Percentiles rank a stretch among this genome's conserved stretches.
These are phyloP conservation scores for Caenorhabditis sp. DNA, from an alignment of 2,888 invertebrate genomes.

Conservation along the genomic window DNA sequence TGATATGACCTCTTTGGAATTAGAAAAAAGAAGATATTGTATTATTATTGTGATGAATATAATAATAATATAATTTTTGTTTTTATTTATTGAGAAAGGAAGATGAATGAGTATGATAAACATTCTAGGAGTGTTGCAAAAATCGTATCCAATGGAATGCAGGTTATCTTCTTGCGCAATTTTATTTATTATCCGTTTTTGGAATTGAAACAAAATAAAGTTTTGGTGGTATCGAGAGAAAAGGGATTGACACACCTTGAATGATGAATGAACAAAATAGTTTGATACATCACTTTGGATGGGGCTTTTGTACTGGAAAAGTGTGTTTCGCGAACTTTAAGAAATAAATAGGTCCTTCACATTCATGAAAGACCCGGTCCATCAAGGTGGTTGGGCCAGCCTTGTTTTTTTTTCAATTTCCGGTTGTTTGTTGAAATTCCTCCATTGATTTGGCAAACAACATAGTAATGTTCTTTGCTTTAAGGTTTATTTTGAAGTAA, in stretches of 20 bases:
- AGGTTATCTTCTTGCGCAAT: not conserved
- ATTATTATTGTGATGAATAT: not conserved
- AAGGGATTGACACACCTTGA: not conserved
- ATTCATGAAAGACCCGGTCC: too few relatives aligned
- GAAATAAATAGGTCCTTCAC: too few relatives aligned
- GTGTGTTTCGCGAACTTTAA: too few relatives aligned
- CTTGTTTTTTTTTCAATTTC: too few relatives aligned
- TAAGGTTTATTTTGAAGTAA: too few relatives aligned
- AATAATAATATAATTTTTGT: not conserved
- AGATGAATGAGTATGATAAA: conserved; percentile 1
- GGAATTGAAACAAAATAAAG: not conserved
- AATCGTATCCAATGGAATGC: not conserved
- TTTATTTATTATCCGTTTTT: not conserved
- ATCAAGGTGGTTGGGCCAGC: too few relatives aligned
- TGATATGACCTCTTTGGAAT: not conserved
- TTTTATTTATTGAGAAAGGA: not conserved
- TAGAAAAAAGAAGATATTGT: not conserved
- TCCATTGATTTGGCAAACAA: too few relatives aligned
- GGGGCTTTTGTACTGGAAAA: too few relatives aligned
- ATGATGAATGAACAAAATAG: not conserved
- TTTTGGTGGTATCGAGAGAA: not conserved
- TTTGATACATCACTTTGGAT: too few relatives aligned
- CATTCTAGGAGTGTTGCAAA: not conserved
- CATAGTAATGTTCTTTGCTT: too few relatives aligned
- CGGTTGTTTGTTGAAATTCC: too few relatives aligned